These are phyloP conservation scores for Bolborhynchus lineola DNA, from an alignment of 2,113 vertebrate species.

Conservation along the genomic window DNA sequence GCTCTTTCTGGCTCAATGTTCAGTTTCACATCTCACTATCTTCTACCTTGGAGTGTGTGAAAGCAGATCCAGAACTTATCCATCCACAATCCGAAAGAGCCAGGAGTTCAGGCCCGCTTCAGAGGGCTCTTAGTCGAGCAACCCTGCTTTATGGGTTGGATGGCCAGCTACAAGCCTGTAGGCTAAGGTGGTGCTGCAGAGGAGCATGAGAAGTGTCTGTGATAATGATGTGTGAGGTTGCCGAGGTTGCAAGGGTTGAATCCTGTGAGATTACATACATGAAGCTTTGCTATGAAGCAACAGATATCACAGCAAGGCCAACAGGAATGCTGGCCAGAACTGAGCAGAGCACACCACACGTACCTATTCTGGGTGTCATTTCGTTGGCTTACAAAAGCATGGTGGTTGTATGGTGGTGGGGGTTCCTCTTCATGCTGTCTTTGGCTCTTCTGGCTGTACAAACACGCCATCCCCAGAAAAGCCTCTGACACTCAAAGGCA, in stretches of 20 bases:
- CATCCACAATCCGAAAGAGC: background rate
- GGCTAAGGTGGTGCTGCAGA: background rate
- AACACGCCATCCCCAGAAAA: background rate
- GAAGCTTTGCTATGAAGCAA: background rate
- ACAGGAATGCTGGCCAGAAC: background rate
- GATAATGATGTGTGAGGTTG: background rate
- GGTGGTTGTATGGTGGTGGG: background rate
- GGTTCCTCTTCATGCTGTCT: background rate
- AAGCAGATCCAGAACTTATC: background rate
- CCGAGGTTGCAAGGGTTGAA: background rate
- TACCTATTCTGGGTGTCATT: background rate
- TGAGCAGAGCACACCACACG: accelerated
- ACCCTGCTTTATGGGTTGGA: background rate
- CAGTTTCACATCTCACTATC: background rate
- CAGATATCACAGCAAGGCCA: background rate
- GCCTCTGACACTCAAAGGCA: background rate
- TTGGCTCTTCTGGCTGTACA: background rate
- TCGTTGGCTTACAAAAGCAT: background rate
- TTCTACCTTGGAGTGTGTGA: background rate
- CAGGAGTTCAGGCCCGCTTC: background rate
- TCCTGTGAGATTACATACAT: background rate
- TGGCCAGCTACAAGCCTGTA: background rate
- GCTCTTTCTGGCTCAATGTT: background rate
- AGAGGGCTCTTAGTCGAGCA: background rate
- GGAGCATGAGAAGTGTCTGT: background rate